Base-by-base conservation (phyloP, 2,888 invertebrate genomes). In the Conus canariensis region DNA sequence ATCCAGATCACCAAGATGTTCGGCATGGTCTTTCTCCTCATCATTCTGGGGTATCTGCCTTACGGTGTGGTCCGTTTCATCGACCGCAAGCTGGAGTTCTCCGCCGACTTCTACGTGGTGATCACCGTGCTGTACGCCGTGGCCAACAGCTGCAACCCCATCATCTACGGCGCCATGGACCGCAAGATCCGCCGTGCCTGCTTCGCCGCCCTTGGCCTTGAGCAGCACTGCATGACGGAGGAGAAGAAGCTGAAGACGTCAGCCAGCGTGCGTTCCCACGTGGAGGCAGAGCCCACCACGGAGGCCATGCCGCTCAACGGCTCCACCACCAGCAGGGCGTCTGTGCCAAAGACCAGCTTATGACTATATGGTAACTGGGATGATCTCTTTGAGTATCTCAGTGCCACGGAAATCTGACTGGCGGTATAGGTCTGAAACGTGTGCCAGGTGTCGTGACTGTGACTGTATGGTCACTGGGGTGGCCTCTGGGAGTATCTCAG, bases 1-100 rank as follows among this genome's bases (percentile, higher is more conserved):
- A 95, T 96, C 85, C 95, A 95, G 92, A 96, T 96, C 85, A 96
- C 96, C n/a, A 96, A 95, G 92, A 96, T 96, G 96, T 96, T 96
- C 92, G 96, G 95, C 88, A 94, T 96, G 92, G 95, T 96, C 25
- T 96, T 96, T 89, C 92, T 96, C 60, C 93, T 96, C 87, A 95
- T 96, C 86, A 93, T 96, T 91, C 92, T 95, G 64, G 96, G 96
- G 60, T 96, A 95, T 92, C 92, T 96, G 67, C 96, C 96, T 1
- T 96, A 96, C 91, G 95, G 95, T 58, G 94, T 95, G 45, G 95
- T 95, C 16, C 94, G 96, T 64, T 95, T 94, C 70, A 95, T 95
- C 56, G 96, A 96, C 92, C 94, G 94, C 90, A 93, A 94, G 89
- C 93, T 95, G 64, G 92, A 93, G 70, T 92, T 95, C 67, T 93